Evolutionary conservation across 2,113 vertebrate species (phyloP).

Genomic region (Copsychus sechellarum): DNA sequence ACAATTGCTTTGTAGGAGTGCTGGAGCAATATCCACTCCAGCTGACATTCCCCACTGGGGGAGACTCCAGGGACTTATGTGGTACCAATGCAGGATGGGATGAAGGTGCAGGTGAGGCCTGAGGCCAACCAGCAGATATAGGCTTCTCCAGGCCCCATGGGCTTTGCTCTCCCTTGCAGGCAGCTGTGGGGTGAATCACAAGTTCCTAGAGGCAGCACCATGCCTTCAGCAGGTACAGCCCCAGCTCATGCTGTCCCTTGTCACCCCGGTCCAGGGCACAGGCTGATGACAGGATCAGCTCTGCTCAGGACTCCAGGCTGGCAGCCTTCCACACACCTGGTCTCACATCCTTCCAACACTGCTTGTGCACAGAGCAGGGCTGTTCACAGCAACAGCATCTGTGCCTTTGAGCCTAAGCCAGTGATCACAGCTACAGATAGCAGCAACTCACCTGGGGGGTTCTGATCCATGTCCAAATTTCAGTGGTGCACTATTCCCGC

Average conservation of each 20-base stretch:
- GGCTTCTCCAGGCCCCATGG: not conserved
- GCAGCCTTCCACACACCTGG: not conserved
- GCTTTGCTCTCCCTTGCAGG: not conserved
- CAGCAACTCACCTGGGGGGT: not conserved
- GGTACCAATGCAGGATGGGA: not conserved
- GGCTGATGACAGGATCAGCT: not conserved
- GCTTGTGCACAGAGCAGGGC: not conserved
- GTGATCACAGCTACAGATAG: not conserved
- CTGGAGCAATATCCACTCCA: not conserved
- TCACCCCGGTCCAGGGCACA: not conserved
- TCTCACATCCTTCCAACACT: not conserved
- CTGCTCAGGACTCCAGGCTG: not conserved
- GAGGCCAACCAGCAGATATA: not conserved
- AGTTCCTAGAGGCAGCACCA: not conserved
- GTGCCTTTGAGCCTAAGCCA: not conserved
- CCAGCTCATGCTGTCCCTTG: not conserved
- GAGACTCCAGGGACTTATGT: accelerated
- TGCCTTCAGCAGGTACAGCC: not conserved
- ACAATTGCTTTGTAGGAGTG: not conserved
- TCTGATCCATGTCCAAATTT: not conserved
- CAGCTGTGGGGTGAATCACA: not conserved
- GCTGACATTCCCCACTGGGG: not conserved
- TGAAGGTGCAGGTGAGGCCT: not conserved
- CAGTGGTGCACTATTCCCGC: not conserved
- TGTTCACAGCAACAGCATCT: not conserved